A percentile compares a stretch with the other conserved stretches of the same genome.
Conservation (phyloP, 2,797 vertebrate species). For the Melanotaenia parkinsoni region DNA sequence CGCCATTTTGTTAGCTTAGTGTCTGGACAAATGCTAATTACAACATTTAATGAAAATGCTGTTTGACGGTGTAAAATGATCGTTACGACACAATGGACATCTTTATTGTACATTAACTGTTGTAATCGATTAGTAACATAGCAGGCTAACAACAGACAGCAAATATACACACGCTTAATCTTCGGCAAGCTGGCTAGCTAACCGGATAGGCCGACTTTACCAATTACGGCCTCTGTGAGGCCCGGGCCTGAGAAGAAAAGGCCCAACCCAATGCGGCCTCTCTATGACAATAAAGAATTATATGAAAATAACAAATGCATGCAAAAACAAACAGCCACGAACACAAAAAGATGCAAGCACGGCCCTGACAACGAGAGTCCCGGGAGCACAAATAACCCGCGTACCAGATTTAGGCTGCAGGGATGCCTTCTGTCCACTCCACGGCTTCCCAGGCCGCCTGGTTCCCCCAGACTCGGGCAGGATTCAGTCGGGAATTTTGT, state of each 20-base stretch:
- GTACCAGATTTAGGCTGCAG: slow-evolving; percentile 80
- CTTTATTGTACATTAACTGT: rapidly evolving
- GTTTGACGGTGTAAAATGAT: rapidly evolving
- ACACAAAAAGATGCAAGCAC: slow-evolving; percentile 29
- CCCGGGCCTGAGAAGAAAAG: slow-evolving; percentile 77
- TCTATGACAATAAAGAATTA: slow-evolving; percentile 59
- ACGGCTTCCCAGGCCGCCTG: slow-evolving; percentile 82
- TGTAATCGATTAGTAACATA: rapidly evolving
- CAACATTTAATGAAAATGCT: slow-evolving; percentile 18
- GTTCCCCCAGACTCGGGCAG: slow-evolving; percentile 86
- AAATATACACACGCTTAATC: not conserved
- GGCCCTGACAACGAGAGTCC: slow-evolving; percentile 22
- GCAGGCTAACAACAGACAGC: rapidly evolving
- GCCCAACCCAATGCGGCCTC: slow-evolving; percentile 77
- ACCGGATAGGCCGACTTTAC: slow-evolving; percentile 55
- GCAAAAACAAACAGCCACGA: slow-evolving; percentile 46
- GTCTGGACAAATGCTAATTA: slow-evolving; percentile 55
- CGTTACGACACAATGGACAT: rapidly evolving
- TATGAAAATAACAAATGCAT: slow-evolving; percentile 59
- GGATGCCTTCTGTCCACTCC: slow-evolving; percentile 82
- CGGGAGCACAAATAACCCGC: slow-evolving; percentile 46
- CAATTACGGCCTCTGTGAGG: slow-evolving; percentile 73
- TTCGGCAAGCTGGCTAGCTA: slow-evolving; percentile 42
- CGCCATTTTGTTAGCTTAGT: slow-evolving; percentile 82
- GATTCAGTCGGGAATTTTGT: slow-evolving; percentile 86